These are phyloP conservation scores for Panonychus citri DNA, from an alignment of 1,140 invertebrate species.

Conservation along the genomic window DNA sequence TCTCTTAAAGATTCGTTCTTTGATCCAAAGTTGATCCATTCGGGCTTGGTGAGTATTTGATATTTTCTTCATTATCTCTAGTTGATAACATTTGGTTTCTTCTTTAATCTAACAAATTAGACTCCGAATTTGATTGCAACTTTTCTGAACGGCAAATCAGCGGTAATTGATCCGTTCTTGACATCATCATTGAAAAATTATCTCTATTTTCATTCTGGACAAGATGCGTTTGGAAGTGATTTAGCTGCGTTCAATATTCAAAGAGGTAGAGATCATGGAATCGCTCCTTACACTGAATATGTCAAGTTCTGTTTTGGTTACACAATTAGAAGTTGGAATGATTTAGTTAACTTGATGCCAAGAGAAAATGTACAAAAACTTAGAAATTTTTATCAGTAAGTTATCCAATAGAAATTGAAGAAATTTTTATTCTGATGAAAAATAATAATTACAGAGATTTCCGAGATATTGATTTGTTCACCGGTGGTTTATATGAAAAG, in stretches of 20 bases:
- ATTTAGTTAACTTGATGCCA: constrained; percentile 18
- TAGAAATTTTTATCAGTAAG: constrained; percentile 22
- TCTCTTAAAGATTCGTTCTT: constrained; percentile 8
- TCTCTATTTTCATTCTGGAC: constrained; percentile 30
- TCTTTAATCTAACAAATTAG: neutral
- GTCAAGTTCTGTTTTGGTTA: constrained; percentile 9
- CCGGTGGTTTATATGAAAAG: constrained; percentile 16
- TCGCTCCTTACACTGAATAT: constrained; percentile 30
- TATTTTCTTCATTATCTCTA: neutral
- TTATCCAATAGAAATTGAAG: neutral
- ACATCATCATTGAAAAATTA: constrained; percentile 53
- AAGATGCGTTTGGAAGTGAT: constrained; percentile 17
- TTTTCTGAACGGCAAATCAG: neutral
- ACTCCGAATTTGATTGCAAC: neutral
- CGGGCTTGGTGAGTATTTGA: constrained; percentile 3
- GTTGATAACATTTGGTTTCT: neutral
- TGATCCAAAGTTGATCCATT: constrained; percentile 3
- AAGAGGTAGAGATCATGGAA: constrained; percentile 24
- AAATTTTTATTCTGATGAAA: neutral
- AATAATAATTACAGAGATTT: constrained; percentile 4
- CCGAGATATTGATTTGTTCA: constrained; percentile 2
- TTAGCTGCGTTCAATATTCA: constrained; percentile 23
- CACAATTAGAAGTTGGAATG: constrained; percentile 22
- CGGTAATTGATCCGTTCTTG: constrained; percentile 14
- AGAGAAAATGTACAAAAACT: constrained; percentile 2